phyloP scores from a whole-genome alignment of 2,797 vertebrate genomes.

The Chlorospingus flavigularis region DNA sequence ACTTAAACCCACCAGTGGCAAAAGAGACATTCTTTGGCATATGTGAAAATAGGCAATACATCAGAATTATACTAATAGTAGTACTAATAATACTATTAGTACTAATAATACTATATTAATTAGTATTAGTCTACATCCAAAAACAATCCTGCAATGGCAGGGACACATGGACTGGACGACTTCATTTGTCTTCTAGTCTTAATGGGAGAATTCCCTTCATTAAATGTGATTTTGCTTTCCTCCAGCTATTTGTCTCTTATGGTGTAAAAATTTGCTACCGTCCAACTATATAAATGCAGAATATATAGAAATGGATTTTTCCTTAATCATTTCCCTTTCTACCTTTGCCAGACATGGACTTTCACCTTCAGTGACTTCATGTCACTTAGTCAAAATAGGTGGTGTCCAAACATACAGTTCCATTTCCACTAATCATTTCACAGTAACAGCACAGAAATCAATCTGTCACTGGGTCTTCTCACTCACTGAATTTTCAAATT shows the following conservation, averaged over 20 bases:
- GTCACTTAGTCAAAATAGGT: neutral
- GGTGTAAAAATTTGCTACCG: neutral
- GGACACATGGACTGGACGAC: accelerated
- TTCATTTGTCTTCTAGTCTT: neutral
- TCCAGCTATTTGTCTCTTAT: neutral
- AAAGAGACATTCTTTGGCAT: neutral
- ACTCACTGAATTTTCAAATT: neutral
- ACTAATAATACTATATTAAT: neutral
- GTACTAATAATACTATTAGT: neutral
- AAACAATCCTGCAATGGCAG: neutral
- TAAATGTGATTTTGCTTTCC: neutral
- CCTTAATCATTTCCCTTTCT: neutral
- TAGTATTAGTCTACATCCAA: neutral
- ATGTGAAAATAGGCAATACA: neutral
- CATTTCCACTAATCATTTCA: neutral
- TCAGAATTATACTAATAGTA: neutral
- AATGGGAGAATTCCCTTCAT: neutral
- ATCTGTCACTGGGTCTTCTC: neutral
- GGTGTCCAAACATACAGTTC: neutral
- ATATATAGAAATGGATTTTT: neutral
- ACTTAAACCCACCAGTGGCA: neutral
- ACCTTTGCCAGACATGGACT: neutral
- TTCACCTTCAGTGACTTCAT: neutral
- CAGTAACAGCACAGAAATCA: neutral
- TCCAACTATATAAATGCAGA: neutral